These are phyloP conservation scores for Cassiopea xamachana DNA, from an alignment of 30 jellyfish, hydroid and myxozoan species.

Conservation along the genomic window DNA sequence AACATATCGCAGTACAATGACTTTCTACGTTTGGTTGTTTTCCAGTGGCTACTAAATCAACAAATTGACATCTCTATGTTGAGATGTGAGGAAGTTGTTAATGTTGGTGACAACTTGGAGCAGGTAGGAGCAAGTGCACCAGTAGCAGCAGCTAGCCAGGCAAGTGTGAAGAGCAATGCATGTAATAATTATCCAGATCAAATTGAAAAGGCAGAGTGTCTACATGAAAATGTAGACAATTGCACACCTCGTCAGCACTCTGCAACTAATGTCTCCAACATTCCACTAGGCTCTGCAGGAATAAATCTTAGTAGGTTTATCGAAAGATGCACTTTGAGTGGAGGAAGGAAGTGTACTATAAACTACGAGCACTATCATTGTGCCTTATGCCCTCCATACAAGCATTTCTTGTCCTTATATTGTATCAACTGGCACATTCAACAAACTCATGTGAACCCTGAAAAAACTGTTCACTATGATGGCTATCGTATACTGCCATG, in stretches of 20 bases:
- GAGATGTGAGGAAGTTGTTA: background rate
- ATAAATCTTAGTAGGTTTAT: background rate
- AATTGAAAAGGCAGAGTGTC: background rate
- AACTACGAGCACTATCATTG: constrained; percentile 11
- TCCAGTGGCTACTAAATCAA: background rate
- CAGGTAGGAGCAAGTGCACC: background rate
- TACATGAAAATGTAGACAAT: background rate
- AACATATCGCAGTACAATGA: background rate
- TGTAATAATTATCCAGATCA: background rate
- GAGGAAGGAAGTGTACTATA: background rate
- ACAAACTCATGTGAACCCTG: background rate
- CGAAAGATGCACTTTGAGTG: background rate
- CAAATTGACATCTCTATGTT: background rate
- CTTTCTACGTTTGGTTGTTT: background rate
- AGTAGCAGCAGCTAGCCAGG: background rate
- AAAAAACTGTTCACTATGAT: background rate
- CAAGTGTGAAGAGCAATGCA: background rate
- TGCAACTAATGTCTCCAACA: background rate
- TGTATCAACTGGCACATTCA: background rate
- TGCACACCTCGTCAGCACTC: background rate
- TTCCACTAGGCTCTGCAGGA: background rate
- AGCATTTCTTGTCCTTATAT: background rate
- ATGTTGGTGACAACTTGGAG: background rate
- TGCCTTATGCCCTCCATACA: background rate
- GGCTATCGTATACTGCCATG: background rate